A percentile compares a stretch with the other conserved stretches of the same genome.
Evolutionary conservation across 2,113 vertebrate species (phyloP).

Genomic region (Xerus inauris): DNA sequence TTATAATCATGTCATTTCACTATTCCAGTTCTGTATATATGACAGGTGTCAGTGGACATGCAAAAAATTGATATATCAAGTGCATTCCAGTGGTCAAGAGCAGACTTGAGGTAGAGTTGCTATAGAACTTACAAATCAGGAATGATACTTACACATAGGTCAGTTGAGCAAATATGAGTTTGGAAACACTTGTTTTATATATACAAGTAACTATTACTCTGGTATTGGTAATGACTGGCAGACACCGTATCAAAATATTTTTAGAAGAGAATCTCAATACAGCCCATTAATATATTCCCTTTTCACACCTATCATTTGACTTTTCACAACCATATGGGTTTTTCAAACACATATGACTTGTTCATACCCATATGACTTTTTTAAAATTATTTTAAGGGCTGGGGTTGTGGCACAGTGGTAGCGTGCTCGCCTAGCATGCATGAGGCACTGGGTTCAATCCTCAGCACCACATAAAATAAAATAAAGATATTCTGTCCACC

Average conservation of each 20-base stretch:
- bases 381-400: too few species aligned
- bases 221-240: neutral
- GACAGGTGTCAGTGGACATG: neutral
- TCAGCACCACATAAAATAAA: too few species aligned
- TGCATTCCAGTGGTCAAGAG: neutral
- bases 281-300: neutral
- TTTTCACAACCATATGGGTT: too few species aligned
- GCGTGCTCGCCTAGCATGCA: too few species aligned
- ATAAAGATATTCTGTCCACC: too few species aligned
- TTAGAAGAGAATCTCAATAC: neutral
- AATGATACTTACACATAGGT: neutral
- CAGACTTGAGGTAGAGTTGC: neutral
- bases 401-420: too few species aligned
- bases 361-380: too few species aligned
- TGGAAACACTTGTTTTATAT: neutral
- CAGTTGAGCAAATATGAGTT: neutral
- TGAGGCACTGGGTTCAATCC: too few species aligned
- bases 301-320: neutral
- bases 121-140: neutral
- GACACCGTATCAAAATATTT: neutral
- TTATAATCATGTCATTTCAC: neutral
- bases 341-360: neutral
- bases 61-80: neutral
- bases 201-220: neutral
- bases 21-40: neutral